Base-by-base conservation (phyloP, 2,797 vertebrate genomes). In the Fistularia tabacaria region DNA sequence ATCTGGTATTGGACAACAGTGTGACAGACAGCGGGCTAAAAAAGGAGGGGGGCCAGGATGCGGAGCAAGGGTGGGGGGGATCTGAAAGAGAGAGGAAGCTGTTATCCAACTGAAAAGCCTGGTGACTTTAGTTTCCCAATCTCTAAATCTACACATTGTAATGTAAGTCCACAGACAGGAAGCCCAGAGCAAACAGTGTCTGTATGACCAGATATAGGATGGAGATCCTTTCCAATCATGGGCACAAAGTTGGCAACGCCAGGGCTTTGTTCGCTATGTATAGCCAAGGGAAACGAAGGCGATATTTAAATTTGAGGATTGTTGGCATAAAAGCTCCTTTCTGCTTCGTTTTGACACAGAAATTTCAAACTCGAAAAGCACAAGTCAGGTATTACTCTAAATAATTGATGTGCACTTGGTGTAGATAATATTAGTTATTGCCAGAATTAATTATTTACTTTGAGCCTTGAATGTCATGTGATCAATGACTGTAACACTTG, bases 61-160 rank as follows among this genome's bases (percentile, higher is more conserved):
- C n/a, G n/a, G n/a, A n/a, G n/a, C n/a, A n/a, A n/a, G n/a, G n/a
- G n/a, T n/a, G n/a, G 80, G 48, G 88, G 85, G 76, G 25, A 38
- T 44, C 44, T 43, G 7, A 13, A 72, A 81, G 77, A 87, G 82
- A 88, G 79, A 88, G 84, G 72, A 62, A 85, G 91, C 88, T 66
- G 84, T 90, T 91, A 91, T 91, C 80, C 89, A 88, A 89, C 84
- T 88, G 88, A 90, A 88, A 93, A 94, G 92, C 93, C 92, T 69
- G 84, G 80, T 88, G 93, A 91, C 91, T 94, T 93, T 87, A 83
- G 73, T 92, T 92, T 90, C 88, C 85, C 93, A 96, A 94, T 93
- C 93, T 91, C 91, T 92, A 96, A 96, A 95, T 96, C 94, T 93
- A 93, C 90, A 92, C 92, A 96, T 97, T 94, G 92, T 92, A 90